Percentiles rank a stretch among this genome's conserved stretches.
These are phyloP conservation scores for Macrocentrus cingulum DNA, from an alignment of 1,140 invertebrate genomes.

Conservation along the genomic window DNA sequence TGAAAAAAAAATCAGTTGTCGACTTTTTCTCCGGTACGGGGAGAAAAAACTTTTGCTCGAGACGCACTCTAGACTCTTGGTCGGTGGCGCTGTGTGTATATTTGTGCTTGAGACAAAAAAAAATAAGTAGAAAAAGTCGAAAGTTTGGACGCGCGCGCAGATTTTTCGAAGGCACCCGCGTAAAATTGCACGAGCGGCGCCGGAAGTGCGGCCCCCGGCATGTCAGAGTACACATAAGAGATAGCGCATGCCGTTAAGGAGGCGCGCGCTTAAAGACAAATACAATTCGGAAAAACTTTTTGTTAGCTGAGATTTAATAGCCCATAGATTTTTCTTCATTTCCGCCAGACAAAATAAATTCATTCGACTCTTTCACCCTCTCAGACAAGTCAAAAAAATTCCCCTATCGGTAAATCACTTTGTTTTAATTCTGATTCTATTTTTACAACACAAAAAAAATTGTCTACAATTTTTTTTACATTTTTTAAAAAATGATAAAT, in stretches of 20 bases:
- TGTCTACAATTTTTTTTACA: no score
- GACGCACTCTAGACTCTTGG: conserved; percentile 18
- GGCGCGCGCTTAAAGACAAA: conserved; percentile 43
- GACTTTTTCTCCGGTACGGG: background rate
- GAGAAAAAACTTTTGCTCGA: conserved; percentile 24
- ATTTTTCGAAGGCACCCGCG: conserved; percentile 11
- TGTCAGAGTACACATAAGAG: conserved; percentile 28
- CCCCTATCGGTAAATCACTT: no score
- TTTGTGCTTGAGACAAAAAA: conserved; percentile 25
- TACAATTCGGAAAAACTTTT: conserved; percentile 50
- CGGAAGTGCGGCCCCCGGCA: conserved; percentile 42
- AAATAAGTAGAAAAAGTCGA: conserved; percentile 31
- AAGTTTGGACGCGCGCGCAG: conserved; percentile 34
- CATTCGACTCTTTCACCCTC: no score
- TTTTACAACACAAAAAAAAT: no score
- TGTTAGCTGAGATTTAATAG: conserved; percentile 45
- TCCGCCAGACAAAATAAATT: background rate
- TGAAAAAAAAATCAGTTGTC: no score
- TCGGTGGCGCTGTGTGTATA: no score
- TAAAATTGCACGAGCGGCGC: conserved; percentile 24
- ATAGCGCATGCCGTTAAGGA: conserved; percentile 32
- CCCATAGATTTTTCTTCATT: conserved; percentile 29
- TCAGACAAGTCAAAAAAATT: no score
- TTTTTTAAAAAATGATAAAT: no score
- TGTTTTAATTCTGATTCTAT: no score